Percentiles rank a stretch among this genome's conserved stretches.
Evolutionary conservation across 1,140 invertebrate species (phyloP).

Genomic region (Stegodyphus mimosarum): DNA sequence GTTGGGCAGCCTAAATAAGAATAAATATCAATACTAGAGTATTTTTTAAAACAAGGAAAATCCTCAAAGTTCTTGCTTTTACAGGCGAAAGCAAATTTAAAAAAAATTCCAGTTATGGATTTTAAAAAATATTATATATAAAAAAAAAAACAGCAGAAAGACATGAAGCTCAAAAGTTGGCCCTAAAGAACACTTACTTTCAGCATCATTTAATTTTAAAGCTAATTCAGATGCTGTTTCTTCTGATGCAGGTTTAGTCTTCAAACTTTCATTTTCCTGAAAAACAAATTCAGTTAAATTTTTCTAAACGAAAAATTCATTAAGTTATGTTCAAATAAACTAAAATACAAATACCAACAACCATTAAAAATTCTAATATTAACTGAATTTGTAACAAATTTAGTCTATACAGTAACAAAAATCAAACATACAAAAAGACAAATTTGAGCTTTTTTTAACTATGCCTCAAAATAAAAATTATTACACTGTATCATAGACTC

Average conservation of each 20-base stretch:
- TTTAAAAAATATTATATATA: neutral
- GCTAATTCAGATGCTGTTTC: conserved; percentile 61
- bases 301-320: too few relatives aligned
- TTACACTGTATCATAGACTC: too few relatives aligned
- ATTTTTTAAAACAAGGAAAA: neutral
- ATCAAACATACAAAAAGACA: too few relatives aligned
- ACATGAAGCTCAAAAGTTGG: too few relatives aligned
- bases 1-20: neutral
- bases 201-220: conserved; percentile 71
- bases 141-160: neutral
- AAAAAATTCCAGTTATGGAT: neutral
- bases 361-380: too few relatives aligned
- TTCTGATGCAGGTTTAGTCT: conserved; percentile 36
- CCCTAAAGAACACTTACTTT: conserved; percentile 71
- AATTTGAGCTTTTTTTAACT: too few relatives aligned
- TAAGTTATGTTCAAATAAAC: too few relatives aligned
- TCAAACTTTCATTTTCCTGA: conserved; percentile 62
- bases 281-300: neutral
- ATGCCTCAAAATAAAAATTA: too few relatives aligned
- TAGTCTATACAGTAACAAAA: too few relatives aligned
- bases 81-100: neutral
- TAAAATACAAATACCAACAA: too few relatives aligned
- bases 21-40: neutral
- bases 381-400: too few relatives aligned
- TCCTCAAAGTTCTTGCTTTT: neutral